These are phyloP conservation scores for Sardina pilchardus DNA, from an alignment of 2,113 vertebrate genomes.

Conservation along the genomic window DNA sequence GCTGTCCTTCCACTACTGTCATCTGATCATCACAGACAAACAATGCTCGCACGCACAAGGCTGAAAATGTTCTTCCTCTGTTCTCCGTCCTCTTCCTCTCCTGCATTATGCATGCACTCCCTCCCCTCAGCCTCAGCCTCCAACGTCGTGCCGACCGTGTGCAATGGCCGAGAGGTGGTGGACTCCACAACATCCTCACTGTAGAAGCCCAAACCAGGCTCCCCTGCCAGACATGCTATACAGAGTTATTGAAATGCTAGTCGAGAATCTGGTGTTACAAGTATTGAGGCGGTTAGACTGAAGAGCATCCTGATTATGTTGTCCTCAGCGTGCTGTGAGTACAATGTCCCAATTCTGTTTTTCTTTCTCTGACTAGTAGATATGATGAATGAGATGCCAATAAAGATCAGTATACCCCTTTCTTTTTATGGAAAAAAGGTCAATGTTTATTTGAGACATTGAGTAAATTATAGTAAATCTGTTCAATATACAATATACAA, in stretches of 20 bases:
- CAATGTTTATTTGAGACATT: conserved; percentile 69
- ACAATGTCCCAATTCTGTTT: conserved; percentile 69
- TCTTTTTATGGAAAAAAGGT: conserved; percentile 66
- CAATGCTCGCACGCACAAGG: not conserved
- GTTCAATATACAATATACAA: conserved; percentile 77
- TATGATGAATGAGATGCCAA: conserved; percentile 67
- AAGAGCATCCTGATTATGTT: conserved; percentile 68
- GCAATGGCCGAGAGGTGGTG: conserved; percentile 93
- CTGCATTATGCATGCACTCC: conserved; percentile 25
- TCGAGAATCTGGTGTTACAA: conserved; percentile 71
- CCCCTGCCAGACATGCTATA: conserved; percentile 62
- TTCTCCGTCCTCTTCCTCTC: not conserved
- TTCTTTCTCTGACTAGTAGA: conserved; percentile 68
- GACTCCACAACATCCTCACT: conserved; percentile 96
- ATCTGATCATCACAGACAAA: not conserved
- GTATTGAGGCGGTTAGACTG: conserved; percentile 66
- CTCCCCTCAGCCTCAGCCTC: conserved; percentile 74
- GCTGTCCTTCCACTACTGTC: not conserved
- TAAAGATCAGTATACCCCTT: conserved; percentile 65
- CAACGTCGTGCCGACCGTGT: conserved; percentile 89
- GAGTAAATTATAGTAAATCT: conserved; percentile 76
- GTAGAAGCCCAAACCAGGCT: conserved; percentile 70
- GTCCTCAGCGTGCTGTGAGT: conserved; percentile 78
- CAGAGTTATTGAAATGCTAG: conserved; percentile 66
- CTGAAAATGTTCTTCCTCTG: not conserved